Evolutionary conservation across 2,113 vertebrate genomes (phyloP), one percentile per base, ranked within the genome.

Genomic region (Macrotus californicus): DNA sequence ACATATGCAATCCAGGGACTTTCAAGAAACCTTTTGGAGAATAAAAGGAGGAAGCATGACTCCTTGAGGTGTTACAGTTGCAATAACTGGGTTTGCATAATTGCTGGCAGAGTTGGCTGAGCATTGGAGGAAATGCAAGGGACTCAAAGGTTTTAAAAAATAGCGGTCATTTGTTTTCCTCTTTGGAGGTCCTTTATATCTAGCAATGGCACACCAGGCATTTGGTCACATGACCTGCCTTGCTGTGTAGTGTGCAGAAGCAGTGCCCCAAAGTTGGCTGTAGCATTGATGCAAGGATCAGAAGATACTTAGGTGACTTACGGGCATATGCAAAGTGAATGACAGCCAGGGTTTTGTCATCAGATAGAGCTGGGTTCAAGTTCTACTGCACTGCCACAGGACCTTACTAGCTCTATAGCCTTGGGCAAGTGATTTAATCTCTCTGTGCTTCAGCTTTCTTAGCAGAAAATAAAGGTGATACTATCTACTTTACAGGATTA

Each of bases 1-100:
- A 96, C 64, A 66, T 36, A 95, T 2, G 43, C 4, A 50, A 96
- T 50, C 96, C 96, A 97, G 6, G 91, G 94, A 90, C 97, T 97
- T 93, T 97, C 96, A 69, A 97, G 46, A 69, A 91, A 13, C 89
- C 94, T 97, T 96, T 94, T 6, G 43, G 67, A 72, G 31, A 95
- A 87, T 50, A 77, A 72, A 79, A 93, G 22, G 48, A 41, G 34
- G 29, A 41, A 83, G 18, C 50, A 48, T 48, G 26, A 79, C 36
- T 95, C 22, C 19, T 66, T 81, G 70, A 4, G 43, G 4, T 61
- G n/a, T 67, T 56, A 52, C 12, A 29, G 4, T 72, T 94, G 31
- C 15, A 69, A 7, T 64, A 11, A 61, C 4, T 77, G 50, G 77
- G 12, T 26, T 87, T 92, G n/a, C 0, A 15, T 59, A 90, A 46